Evolutionary conservation across 2,797 vertebrate genomes (phyloP), one percentile per base, ranked within the genome.

Genomic region (Poeciliopsis gracilis): DNA sequence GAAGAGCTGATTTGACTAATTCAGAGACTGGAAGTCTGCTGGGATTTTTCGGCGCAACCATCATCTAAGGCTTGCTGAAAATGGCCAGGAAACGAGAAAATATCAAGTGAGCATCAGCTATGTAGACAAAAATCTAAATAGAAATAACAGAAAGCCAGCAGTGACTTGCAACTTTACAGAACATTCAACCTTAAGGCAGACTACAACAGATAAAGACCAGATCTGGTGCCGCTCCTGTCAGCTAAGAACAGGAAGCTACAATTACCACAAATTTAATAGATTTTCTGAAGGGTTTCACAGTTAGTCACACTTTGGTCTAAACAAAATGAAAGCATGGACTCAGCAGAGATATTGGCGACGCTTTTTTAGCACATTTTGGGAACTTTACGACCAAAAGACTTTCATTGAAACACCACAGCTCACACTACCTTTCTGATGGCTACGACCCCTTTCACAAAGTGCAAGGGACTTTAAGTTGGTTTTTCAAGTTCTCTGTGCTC

Each of bases 371-470:
- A 57, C 25, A 28, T 57, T 57, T 57, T n/a, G 25, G n/a, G 23
- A 12, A n/a, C 25, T 57, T 57, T 57, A 25, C 11, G 5, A 57
- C 55, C 25, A 57, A 57, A 12, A 5, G 3, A 28, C 3, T 3
- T n/a, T 12, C 25, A 57, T 28, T 57, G 28, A 28, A 28, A 57
- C 55, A 57, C 11, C 25, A 12, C 25, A 5, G 55, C 53, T n/a
- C 6, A 55, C 25, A 8, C 20, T 53, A 6, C 51, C 20, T 23
- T 79, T 92, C 85, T 91, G 83, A 89, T 87, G 85, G 81, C 77
- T 88, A 83, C 85, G 46, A 75, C 20, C 23, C 28, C 28, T 45
- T 41, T 46, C 55, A 46, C n/a, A 75, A 47, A 47, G 15, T 5
- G n/a, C 51, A 55, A 51, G 23, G 8, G 20, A 57, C 25, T 4